Conservation (phyloP, 2,797 vertebrate genomes). For the Hypotaenidia philippensis region DNA sequence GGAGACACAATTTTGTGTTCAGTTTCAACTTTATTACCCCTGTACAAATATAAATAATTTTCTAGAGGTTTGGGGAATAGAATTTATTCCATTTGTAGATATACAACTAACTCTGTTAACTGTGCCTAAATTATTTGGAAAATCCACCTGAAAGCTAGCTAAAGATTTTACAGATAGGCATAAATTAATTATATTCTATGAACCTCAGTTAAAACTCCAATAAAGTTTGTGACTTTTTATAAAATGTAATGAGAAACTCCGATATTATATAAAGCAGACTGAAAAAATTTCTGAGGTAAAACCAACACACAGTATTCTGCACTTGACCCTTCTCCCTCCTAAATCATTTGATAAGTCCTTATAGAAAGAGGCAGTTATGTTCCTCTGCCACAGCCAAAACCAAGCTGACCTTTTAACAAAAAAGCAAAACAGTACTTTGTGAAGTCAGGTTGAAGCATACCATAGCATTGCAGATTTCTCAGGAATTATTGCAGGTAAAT, state of each 20-base stretch:
- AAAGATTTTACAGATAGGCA: neutral
- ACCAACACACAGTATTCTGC: neutral
- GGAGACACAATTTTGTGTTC: neutral
- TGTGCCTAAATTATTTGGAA: neutral
- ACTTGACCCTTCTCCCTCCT: neutral
- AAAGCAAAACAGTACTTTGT: constrained; percentile 6
- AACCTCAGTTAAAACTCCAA: neutral
- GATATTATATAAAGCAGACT: neutral
- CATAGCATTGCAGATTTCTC: neutral
- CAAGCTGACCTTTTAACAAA: constrained; percentile 44
- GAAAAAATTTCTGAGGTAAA: neutral
- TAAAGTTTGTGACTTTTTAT: neutral
- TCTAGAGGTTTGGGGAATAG: neutral
- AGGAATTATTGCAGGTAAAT: constrained; percentile 6
- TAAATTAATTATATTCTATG: neutral
- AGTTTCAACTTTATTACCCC: neutral
- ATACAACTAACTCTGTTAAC: neutral
- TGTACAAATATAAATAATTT: neutral
- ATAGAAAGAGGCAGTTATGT: neutral
- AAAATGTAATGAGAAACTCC: neutral
- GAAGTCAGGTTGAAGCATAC: neutral
- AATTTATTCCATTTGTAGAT: neutral
- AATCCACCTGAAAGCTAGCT: neutral
- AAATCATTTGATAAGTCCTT: neutral
- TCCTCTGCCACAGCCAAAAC: neutral